Evolutionary conservation across 2,113 vertebrate species (phyloP).

Genomic region (Gavia stellata): DNA sequence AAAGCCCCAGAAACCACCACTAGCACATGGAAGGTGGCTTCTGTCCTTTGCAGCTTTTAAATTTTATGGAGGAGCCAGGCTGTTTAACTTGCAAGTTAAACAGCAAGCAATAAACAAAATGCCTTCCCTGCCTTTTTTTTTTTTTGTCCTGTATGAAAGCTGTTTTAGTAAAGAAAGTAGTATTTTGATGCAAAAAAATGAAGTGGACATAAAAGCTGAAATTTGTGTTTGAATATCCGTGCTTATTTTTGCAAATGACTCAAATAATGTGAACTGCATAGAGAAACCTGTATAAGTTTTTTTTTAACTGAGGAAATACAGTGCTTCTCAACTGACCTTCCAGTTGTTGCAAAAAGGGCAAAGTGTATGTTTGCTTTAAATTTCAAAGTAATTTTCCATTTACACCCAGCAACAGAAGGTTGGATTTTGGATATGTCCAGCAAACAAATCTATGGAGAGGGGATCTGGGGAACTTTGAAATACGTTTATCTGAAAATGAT

Average conservation of each 20-base stretch:
- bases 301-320: neutral
- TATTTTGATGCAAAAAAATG: neutral
- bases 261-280: neutral
- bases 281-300: neutral
- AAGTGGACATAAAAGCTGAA: neutral
- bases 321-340: neutral
- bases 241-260: neutral
- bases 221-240: neutral
- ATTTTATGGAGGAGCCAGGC: neutral
- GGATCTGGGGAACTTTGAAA: neutral
- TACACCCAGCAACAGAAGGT: neutral
- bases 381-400: neutral
- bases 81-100: neutral
- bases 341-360: neutral
- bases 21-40: neutral
- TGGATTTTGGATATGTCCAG: neutral
- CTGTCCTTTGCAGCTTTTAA: neutral
- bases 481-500: neutral
- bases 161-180: neutral
- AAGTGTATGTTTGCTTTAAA: slow-evolving; percentile 27
- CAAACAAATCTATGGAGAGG: neutral
- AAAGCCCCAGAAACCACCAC: neutral
- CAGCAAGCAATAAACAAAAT: neutral
- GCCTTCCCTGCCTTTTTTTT: neutral
- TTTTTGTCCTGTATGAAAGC: neutral